Percentiles rank a stretch among this genome's conserved stretches.
phyloP scores from a whole-genome alignment of 2,888 invertebrate species.

The Horisme vitalbata region DNA sequence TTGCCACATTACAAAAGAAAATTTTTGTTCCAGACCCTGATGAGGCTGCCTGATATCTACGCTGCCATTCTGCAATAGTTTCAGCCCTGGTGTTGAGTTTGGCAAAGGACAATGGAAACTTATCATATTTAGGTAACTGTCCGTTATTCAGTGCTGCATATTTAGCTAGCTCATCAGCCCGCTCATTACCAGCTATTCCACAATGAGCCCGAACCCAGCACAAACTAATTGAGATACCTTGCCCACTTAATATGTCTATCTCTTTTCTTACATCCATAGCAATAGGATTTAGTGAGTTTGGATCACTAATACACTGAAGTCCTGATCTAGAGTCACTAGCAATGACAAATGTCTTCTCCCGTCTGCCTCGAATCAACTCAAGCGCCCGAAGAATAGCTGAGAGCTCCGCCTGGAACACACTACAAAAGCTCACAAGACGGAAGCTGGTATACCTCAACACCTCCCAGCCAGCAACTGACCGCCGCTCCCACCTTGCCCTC shows the following conservation, averaged over 20 bases:
- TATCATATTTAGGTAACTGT: neutral
- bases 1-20: neutral
- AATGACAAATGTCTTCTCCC: neutral
- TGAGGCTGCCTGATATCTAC: neutral
- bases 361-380: neutral
- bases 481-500: slow-evolving; percentile 2
- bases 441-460: neutral
- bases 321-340: neutral
- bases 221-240: neutral
- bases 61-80: neutral
- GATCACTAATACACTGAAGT: neutral
- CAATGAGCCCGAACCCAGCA: neutral
- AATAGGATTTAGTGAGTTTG: neutral
- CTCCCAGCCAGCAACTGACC: neutral
- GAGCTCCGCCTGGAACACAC: neutral
- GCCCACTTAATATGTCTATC: neutral
- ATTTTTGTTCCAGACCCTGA: neutral
- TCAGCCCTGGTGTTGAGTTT: neutral
- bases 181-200: neutral
- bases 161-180: slow-evolving; percentile 1
- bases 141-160: neutral
- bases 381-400: neutral
- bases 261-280: neutral
- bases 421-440: neutral
- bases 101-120: neutral